A percentile compares a stretch with the other conserved stretches of the same genome.
Evolutionary conservation across 2,113 vertebrate species (phyloP).

Genomic region (Panurus biarmicus): DNA sequence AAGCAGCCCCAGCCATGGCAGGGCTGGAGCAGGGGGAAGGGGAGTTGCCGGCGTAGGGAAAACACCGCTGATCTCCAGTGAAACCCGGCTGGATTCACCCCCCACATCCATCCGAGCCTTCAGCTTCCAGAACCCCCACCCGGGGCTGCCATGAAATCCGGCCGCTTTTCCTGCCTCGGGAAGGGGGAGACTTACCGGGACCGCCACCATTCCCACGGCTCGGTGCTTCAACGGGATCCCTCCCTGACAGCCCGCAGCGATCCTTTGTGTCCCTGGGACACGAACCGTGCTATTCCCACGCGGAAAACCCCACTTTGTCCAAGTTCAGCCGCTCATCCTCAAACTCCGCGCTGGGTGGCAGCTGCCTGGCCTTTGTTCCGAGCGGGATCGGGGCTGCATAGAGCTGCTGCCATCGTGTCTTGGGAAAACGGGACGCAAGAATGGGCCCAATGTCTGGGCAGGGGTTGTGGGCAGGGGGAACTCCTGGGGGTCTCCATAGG

Average conservation of each 20-base stretch:
- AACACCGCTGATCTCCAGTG: not conserved
- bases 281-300: not conserved
- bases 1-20: not conserved
- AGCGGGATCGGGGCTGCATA: slow-evolving; percentile 9
- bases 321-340: slow-evolving; percentile 33
- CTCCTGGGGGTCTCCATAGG: slow-evolving; percentile 66
- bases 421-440: slow-evolving; percentile 52
- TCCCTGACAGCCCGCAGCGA: slow-evolving; percentile 37
- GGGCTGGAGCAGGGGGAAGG: not conserved
- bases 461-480: slow-evolving; percentile 46
- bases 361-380: slow-evolving; percentile 67
- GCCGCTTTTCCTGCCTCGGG: not conserved
- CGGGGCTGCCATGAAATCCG: not conserved
- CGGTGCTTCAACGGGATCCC: not conserved
- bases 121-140: not conserved
- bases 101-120: not conserved
- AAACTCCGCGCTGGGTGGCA: not conserved
- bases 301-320: not conserved
- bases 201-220: not conserved
- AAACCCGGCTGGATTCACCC: not conserved
- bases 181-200: slow-evolving; percentile 57
- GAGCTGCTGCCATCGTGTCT: slow-evolving; percentile 41
- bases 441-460: slow-evolving; percentile 55
- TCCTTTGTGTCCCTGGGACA: not conserved
- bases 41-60: not conserved